These are phyloP conservation scores for Papilio helenus DNA, from an alignment of 1,140 invertebrate species.

Conservation along the genomic window DNA sequence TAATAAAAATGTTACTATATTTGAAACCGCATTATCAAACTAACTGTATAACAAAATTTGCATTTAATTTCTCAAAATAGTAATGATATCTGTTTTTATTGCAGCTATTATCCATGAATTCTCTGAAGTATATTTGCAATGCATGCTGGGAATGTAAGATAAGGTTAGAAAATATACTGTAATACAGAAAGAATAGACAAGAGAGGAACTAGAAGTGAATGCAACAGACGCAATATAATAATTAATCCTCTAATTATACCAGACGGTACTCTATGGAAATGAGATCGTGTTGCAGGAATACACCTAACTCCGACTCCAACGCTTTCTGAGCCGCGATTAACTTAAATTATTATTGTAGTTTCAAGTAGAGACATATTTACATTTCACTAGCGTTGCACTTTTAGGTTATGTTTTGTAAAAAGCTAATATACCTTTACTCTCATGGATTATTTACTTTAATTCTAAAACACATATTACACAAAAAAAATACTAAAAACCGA, in stretches of 20 bases:
- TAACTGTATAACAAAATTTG: not conserved
- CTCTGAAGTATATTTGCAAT: not conserved
- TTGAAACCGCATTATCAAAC: not conserved
- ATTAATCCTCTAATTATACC: slow-evolving; percentile 13
- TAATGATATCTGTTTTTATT: not conserved
- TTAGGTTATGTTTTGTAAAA: not conserved
- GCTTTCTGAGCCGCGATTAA: not conserved
- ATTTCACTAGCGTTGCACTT: not conserved
- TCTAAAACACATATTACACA: too few relatives aligned
- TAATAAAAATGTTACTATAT: not conserved
- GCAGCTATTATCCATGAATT: not conserved
- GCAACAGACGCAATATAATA: slow-evolving; percentile 13
- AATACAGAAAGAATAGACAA: slow-evolving; percentile 1
- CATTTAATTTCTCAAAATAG: not conserved
- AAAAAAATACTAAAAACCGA: too few relatives aligned
- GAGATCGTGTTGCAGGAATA: slow-evolving; percentile 11
- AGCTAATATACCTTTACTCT: not conserved
- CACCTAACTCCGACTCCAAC: not conserved
- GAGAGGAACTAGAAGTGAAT: not conserved
- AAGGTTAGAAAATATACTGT: not conserved
- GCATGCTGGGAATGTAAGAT: slow-evolving; percentile 4
- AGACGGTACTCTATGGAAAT: not conserved
- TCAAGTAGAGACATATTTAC: not conserved
- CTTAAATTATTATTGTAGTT: slow-evolving; percentile 10
- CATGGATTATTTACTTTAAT: not conserved